Base-by-base conservation (phyloP, 1,140 invertebrate genomes). In the Arion vulgaris region DNA sequence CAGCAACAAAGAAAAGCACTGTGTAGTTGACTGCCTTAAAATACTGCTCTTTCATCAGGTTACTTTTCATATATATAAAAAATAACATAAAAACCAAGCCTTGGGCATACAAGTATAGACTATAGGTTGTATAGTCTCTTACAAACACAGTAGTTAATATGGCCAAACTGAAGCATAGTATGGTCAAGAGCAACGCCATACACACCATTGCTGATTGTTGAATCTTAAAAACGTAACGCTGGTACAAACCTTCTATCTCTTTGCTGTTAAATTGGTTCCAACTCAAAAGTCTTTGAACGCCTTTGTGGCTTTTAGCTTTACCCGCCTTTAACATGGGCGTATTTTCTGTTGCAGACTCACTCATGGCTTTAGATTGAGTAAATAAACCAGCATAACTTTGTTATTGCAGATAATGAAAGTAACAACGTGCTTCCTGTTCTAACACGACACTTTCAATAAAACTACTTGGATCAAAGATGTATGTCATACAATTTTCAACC, bases 151-250 rank as follows among this genome's bases (percentile, higher is more conserved):
- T 92, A 77, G 92, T 90, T 11, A 93, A 86, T 9, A 90, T 85
- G 9, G 92, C 90, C 88, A 97, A 93, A 38, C 95, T 93, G 26
- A 94, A 94, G 45, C 96, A 94, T 74, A 93, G 85, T 26, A 95
- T 90, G 45, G 96, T 94, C 91, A 96, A 95, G 28, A 97, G 93
- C 15, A 86, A 80, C 39, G 96, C 94, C 51, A 96, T 95, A 38
- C 94, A 95, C 68, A 95, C 94, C 79, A 97, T 95, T 53, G 95
- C 95, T 36, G 95, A 94, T 87, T 96, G 96, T 92, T 97, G 96
- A 84, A 98, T 94, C 93, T 96, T 97, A 93, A 96, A 96, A 45
- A 96, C 96, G 92, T 98, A 98, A 26, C 96, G 94, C 86, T 96
- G 95, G 92, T 97, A 98, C 66, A 97, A 94, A 84, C 94, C 94